Percentiles rank a stretch among this genome's conserved stretches.
phyloP scores from a whole-genome alignment of 2,113 vertebrate species.

The Thryonomys swinderianus region DNA sequence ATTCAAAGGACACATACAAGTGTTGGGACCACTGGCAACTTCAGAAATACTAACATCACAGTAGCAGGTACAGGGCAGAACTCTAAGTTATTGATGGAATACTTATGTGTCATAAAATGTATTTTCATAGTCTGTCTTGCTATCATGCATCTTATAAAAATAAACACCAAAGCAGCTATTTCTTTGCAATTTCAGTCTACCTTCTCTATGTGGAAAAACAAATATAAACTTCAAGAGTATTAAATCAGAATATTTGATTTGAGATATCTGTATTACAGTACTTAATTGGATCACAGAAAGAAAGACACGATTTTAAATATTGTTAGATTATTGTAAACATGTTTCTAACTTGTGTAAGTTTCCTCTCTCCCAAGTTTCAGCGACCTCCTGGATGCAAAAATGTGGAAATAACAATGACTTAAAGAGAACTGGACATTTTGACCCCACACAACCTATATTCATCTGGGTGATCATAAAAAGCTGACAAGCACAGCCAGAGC shows the following conservation, averaged over 20 bases:
- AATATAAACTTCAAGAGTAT: not conserved
- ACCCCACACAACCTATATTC: not conserved
- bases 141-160: not conserved
- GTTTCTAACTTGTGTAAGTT: not conserved
- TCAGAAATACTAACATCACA: not conserved
- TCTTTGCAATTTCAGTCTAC: conserved; percentile 17
- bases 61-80: not conserved
- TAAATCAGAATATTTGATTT: not conserved
- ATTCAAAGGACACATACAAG: not conserved
- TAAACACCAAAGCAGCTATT: not conserved
- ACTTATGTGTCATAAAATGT: conserved; percentile 2
- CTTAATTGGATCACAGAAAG: not conserved
- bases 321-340: not conserved
- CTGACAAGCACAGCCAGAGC: not conserved
- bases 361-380: not conserved
- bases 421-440: conserved; percentile 20
- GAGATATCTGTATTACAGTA: not conserved
- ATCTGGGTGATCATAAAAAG: conserved; percentile 48
- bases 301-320: not conserved
- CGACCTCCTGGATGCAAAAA: not conserved
- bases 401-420: conserved; percentile 42
- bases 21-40: not conserved
- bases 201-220: not conserved
- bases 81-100: not conserved
- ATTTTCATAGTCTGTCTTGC: not conserved